phyloP scores from a whole-genome alignment of 2,797 vertebrate species.

The Megalops cyprinoides region DNA sequence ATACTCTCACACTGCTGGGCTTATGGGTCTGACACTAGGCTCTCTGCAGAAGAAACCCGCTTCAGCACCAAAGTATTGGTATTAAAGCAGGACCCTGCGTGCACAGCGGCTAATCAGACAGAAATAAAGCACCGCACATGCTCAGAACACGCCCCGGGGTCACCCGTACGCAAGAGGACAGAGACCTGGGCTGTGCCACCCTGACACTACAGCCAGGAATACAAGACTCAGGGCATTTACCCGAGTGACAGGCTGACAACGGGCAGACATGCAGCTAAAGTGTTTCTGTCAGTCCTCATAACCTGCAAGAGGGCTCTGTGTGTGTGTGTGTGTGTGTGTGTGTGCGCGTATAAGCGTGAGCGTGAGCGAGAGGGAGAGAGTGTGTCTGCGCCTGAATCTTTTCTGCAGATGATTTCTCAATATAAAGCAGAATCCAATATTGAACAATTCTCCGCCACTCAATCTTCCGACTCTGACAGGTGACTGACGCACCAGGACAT shows the following conservation, averaged over 20 bases:
- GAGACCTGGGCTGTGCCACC: not conserved
- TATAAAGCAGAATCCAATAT: not conserved
- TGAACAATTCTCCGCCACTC: not conserved
- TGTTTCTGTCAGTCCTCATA: slow-evolving; percentile 19
- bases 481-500: slow-evolving; percentile 13
- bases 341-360: not conserved
- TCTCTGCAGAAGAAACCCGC: too few species aligned
- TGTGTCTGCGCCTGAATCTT: not conserved
- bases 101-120: not conserved
- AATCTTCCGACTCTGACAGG: not conserved
- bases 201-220: not conserved
- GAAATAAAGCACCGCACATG: not conserved
- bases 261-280: not conserved
- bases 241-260: slow-evolving; percentile 30
- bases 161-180: not conserved
- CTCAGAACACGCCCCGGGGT: not conserved
- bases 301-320: not conserved
- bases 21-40: too few species aligned
- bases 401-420: not conserved
- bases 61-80: too few species aligned
- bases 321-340: not conserved
- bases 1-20: too few species aligned
- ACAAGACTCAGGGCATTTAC: slow-evolving; percentile 23
- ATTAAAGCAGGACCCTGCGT: too few species aligned
- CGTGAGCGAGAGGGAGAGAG: not conserved